A percentile compares a stretch with the other conserved stretches of the same genome.
phyloP scores from a whole-genome alignment of 1,140 invertebrate genomes.

The Musca domestica region DNA sequence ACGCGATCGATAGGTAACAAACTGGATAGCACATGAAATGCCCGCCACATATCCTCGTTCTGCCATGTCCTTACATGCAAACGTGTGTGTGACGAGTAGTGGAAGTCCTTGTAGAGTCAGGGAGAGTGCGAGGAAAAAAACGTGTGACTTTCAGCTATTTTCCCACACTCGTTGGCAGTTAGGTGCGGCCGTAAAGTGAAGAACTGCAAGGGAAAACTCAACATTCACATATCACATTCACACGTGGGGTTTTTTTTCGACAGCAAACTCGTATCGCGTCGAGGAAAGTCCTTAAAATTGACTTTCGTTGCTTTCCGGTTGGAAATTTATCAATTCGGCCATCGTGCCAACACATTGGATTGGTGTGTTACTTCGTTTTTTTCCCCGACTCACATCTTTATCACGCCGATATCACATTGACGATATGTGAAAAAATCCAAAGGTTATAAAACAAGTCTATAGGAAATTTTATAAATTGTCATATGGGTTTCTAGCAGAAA shows the following conservation, averaged over 20 bases:
- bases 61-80: not conserved
- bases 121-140: not conserved
- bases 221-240: too few species aligned
- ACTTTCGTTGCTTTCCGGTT: not conserved
- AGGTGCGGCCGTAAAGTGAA: too few species aligned
- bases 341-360: too few species aligned
- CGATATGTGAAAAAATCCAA: not conserved
- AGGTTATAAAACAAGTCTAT: not conserved
- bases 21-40: not conserved
- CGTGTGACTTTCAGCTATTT: too few species aligned
- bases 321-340: not conserved
- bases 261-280: too few species aligned
- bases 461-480: not conserved
- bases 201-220: too few species aligned
- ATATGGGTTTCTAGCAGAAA: not conserved
- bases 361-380: not conserved
- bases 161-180: too few species aligned
- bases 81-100: not conserved
- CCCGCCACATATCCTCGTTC: not conserved
- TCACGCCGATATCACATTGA: not conserved
- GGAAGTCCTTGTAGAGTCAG: not conserved
- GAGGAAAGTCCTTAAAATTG: too few species aligned
- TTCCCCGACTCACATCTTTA: not conserved
- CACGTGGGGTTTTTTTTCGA: too few species aligned
- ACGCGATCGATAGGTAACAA: not conserved